These are phyloP conservation scores for Rhyacophila evoluta DNA, from an alignment of 2,888 invertebrate species.

Conservation along the genomic window DNA sequence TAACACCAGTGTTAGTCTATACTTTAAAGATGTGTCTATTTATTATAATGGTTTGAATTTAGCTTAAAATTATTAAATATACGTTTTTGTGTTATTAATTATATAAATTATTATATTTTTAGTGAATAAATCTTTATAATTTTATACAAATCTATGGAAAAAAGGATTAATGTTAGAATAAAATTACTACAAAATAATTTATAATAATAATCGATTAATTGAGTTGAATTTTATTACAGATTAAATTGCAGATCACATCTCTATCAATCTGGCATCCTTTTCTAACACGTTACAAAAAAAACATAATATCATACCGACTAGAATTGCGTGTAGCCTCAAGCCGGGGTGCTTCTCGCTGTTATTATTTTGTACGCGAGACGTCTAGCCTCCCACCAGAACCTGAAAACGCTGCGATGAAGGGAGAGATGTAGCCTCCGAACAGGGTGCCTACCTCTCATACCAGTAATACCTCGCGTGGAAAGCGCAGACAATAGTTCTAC, in stretches of 20 bases:
- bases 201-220: too few relatives aligned
- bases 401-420: not conserved
- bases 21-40: too few relatives aligned
- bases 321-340: conserved; percentile 8
- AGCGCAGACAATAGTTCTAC: conserved; percentile 47
- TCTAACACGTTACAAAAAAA: conserved; percentile 3
- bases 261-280: not conserved
- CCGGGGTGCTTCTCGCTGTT: not conserved
- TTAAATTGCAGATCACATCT: not conserved
- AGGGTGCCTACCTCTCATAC: not conserved
- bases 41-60: too few relatives aligned
- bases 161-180: too few relatives aligned
- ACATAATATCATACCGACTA: not conserved
- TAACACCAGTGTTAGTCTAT: too few relatives aligned
- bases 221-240: not conserved
- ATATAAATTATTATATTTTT: too few relatives aligned
- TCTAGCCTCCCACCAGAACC: not conserved
- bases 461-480: not conserved
- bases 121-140: too few relatives aligned
- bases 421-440: not conserved
- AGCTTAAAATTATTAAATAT: too few relatives aligned
- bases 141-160: too few relatives aligned
- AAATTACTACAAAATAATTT: too few relatives aligned
- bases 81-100: too few relatives aligned
- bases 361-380: not conserved